These are phyloP conservation scores for Drosophila niveifrons DNA, from an alignment of 2,888 invertebrate species.

Conservation along the genomic window DNA sequence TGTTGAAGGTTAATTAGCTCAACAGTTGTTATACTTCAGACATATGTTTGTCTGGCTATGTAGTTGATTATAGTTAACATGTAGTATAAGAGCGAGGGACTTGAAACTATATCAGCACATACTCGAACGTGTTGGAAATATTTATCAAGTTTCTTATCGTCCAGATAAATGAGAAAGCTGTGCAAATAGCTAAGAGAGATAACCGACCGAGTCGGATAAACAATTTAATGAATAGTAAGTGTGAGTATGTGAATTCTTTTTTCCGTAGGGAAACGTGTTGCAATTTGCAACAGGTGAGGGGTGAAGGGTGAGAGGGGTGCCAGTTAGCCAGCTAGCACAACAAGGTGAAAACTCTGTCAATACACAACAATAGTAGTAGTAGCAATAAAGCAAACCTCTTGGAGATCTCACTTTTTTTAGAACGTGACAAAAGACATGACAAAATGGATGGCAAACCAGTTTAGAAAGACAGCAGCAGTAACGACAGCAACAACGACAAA, in stretches of 20 bases:
- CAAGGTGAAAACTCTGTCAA: slow-evolving; percentile 68
- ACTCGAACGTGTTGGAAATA: slow-evolving; percentile 24
- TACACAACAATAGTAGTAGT: slow-evolving; percentile 28
- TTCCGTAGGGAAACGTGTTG: slow-evolving; percentile 43
- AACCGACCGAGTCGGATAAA: slow-evolving; percentile 33
- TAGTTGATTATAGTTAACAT: not conserved
- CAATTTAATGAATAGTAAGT: slow-evolving; percentile 22
- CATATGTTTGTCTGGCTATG: slow-evolving; percentile 10
- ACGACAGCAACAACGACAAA: slow-evolving; percentile 27
- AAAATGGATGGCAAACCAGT: slow-evolving; percentile 67
- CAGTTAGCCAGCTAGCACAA: slow-evolving; percentile 14
- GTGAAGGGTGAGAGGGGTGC: not conserved
- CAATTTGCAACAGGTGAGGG: slow-evolving; percentile 53
- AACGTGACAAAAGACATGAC: slow-evolving; percentile 72
- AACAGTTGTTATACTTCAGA: slow-evolving; percentile 14
- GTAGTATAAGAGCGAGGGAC: slow-evolving; percentile 8
- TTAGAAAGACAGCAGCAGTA: slow-evolving; percentile 55
- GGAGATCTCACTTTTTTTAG: slow-evolving; percentile 73
- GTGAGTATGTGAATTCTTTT: slow-evolving; percentile 27
- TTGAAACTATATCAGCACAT: slow-evolving; percentile 23
- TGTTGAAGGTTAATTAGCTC: slow-evolving; percentile 45
- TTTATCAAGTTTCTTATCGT: slow-evolving; percentile 52
- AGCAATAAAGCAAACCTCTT: slow-evolving; percentile 34
- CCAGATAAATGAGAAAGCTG: slow-evolving; percentile 38
- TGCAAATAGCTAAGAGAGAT: slow-evolving; percentile 30